Base-by-base conservation (phyloP, 2,888 invertebrate species). In the Resseliella maxima region DNA sequence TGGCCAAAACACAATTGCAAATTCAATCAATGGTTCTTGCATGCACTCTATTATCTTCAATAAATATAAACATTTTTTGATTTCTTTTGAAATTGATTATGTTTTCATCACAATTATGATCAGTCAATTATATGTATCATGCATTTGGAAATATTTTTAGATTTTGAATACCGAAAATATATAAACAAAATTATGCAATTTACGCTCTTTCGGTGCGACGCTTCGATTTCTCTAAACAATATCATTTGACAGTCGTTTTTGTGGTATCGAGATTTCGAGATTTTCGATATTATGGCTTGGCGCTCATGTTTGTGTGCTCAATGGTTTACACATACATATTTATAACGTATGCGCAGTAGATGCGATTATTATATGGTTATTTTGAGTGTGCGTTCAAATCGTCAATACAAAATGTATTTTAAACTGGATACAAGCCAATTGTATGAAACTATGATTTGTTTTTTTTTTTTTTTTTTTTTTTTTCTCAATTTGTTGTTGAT, bases 101-200 rank as follows among this genome's bases (percentile, higher is more conserved):
- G 8, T 2, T 50, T 50, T 50, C 18, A 18, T n/a, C 50, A 50
- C 50, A 50, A 18, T 50, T 50, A 50, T 50, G 5, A 41, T 41
- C 41, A 41, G 12, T 41, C 6, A 41, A 41, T 41, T 41, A 41
- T 8, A 41, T 41, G 41, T 8, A 41, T 41, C n/a, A 50, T 50
- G 46, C 27, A 24, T 24, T 5, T 59, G n/a, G 59, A n/a, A 27
- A n/a, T 24, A 59, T 24, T n/a, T 59, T 24, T 10, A 31, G 24
- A 59, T 24, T 59, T 50, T 21, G 24, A 24, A n/a, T 24, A 24
- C 24, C 31, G 35, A 31, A 72, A 31, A 72, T 12, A 27, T 6
- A 59, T 72, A 72, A 72, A 72, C 72, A 72, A 72, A 72, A 72
- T 72, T 72, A 72, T 72, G 72, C 72, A 72, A 72, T 72, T 72